Conservation (phyloP, 2,888 invertebrate genomes). For the Drepana falcataria region DNA sequence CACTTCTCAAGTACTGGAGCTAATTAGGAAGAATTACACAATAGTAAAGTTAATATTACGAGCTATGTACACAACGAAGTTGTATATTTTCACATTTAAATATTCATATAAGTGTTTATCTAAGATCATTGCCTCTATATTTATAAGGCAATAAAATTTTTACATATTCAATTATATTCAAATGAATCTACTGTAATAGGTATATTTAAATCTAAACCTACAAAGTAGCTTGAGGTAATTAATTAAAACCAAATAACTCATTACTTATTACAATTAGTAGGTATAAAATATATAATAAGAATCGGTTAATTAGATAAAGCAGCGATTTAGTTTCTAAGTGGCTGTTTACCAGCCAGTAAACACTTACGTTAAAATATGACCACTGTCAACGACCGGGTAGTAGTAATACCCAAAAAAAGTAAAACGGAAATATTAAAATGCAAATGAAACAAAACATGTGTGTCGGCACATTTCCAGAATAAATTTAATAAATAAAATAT, state of each 20-base stretch:
- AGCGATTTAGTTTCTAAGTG: not conserved
- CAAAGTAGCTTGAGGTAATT: not conserved
- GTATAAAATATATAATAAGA: not conserved
- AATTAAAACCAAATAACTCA: not conserved
- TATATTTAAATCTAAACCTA: not conserved
- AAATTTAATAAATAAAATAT: constrained; percentile 27
- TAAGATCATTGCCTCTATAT: not conserved
- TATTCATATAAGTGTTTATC: not conserved
- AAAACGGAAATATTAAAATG: constrained; percentile 51
- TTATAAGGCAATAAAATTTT: not conserved
- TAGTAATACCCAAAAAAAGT: constrained; percentile 3
- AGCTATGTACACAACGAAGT: not conserved
- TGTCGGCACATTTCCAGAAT: constrained; percentile 31
- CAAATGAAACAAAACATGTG: constrained; percentile 54
- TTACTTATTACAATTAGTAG: not conserved
- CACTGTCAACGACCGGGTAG: not conserved
- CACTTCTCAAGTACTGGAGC: no score
- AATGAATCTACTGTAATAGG: not conserved
- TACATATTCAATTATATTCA: not conserved
- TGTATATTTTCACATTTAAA: not conserved
- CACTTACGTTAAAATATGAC: not conserved
- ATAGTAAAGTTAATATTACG: not conserved
- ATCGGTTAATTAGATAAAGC: not conserved
- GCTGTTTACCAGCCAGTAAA: not conserved
- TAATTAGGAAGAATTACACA: not conserved